Evolutionary conservation across 2,113 vertebrate species (phyloP).

Genomic region (Sphyrna mokarran): DNA sequence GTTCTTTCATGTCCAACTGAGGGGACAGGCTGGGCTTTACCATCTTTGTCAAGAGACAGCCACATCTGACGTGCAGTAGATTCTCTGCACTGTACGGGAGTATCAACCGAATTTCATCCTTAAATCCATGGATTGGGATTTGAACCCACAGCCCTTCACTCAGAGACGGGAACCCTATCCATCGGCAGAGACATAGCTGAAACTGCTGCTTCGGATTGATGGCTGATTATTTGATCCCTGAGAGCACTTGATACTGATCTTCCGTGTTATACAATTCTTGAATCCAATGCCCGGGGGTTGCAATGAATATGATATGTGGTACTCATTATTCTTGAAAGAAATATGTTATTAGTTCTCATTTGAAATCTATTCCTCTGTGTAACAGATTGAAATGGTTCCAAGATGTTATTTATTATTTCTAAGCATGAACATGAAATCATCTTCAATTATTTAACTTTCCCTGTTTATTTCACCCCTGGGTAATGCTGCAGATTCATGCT

Average conservation of each 20-base stretch:
- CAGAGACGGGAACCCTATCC: neutral
- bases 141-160: neutral
- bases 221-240: neutral
- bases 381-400: neutral
- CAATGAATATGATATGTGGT: neutral
- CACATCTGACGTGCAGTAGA: neutral
- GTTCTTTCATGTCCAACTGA: neutral
- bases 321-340: neutral
- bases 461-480: neutral
- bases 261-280: neutral
- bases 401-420: neutral
- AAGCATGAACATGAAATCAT: neutral
- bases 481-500: neutral
- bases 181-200: too few relatives aligned
- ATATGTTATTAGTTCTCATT: neutral
- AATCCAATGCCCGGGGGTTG: neutral
- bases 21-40: neutral
- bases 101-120: neutral
- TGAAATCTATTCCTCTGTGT: constrained; percentile 1
- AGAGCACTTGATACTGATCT: neutral
- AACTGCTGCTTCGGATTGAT: neutral
- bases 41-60: neutral
- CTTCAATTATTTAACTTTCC: neutral
- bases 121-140: neutral
- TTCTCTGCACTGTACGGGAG: too few relatives aligned